Conservation (phyloP, 1,140 invertebrate species). For the Tetragnatha versicolor region DNA sequence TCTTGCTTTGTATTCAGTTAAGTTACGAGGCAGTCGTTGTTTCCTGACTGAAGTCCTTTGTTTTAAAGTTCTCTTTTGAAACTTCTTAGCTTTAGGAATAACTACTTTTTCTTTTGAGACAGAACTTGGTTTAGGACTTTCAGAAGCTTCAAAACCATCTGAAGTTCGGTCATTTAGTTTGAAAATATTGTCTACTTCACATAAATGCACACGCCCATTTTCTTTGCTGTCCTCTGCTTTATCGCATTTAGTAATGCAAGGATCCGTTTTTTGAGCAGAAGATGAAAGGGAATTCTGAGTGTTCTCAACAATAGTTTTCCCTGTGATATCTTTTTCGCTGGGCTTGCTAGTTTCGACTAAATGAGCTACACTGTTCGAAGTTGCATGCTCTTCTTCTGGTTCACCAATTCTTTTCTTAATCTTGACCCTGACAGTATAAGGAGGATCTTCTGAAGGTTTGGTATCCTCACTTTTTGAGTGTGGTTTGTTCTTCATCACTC, state of each 20-base stretch:
- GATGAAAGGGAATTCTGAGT: neutral
- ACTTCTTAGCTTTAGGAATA: slow-evolving; percentile 21
- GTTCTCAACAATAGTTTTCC: too few species aligned
- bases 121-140: neutral
- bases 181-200: slow-evolving; percentile 46
- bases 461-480: neutral
- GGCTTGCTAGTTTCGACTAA: neutral
- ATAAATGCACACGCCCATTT: slow-evolving; percentile 37
- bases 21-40: too few species aligned
- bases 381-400: neutral
- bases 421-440: neutral
- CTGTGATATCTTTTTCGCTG: neutral
- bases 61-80: slow-evolving; percentile 13
- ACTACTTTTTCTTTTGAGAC: slow-evolving; percentile 16
- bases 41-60: slow-evolving; percentile 2
- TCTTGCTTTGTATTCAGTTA: too few species aligned
- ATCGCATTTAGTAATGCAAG: neutral
- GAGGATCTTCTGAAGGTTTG: neutral
- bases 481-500: slow-evolving; percentile 18
- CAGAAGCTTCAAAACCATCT: slow-evolving; percentile 13
- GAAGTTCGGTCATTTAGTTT: slow-evolving; percentile 33
- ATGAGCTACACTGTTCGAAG: neutral
- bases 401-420: slow-evolving; percentile 28
- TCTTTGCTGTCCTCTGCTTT: slow-evolving; percentile 33
- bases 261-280: neutral